These are phyloP conservation scores for Notarius quadriscutis DNA, from an alignment of 2,113 vertebrate genomes.

Conservation along the genomic window DNA sequence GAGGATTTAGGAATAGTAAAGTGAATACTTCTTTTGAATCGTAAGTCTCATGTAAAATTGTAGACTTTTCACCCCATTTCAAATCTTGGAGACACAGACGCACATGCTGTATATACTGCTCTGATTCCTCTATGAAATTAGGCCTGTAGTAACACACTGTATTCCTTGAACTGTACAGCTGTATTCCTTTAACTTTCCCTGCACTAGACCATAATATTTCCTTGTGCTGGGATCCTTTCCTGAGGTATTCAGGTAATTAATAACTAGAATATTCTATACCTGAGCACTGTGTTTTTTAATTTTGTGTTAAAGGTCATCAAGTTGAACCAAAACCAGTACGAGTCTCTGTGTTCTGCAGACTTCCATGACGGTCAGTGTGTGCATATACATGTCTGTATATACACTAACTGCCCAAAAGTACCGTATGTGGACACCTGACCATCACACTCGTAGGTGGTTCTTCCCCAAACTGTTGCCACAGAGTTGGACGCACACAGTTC, in stretches of 20 bases:
- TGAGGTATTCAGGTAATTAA: neutral
- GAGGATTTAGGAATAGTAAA: neutral
- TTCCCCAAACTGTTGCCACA: neutral
- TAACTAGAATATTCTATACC: neutral
- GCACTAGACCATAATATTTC: neutral
- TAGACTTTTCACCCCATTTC: neutral
- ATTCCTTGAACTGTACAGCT: neutral
- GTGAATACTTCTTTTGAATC: neutral
- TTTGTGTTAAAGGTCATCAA: conserved; percentile 31
- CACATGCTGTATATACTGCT: neutral
- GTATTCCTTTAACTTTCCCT: neutral
- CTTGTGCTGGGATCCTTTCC: neutral
- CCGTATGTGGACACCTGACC: neutral
- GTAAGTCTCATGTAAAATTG: neutral
- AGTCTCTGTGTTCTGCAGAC: conserved; percentile 25
- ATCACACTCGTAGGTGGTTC: neutral
- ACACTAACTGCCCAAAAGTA: neutral
- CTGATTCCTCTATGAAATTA: neutral
- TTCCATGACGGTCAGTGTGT: conserved; percentile 30
- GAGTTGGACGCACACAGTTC: neutral
- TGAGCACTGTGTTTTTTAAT: neutral
- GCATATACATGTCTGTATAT: neutral
- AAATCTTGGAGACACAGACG: neutral
- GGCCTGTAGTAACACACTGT: neutral
- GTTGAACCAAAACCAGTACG: conserved; percentile 22